Evolutionary conservation across 2,113 vertebrate species (phyloP).

Genomic region (Falcunculus frontatus): DNA sequence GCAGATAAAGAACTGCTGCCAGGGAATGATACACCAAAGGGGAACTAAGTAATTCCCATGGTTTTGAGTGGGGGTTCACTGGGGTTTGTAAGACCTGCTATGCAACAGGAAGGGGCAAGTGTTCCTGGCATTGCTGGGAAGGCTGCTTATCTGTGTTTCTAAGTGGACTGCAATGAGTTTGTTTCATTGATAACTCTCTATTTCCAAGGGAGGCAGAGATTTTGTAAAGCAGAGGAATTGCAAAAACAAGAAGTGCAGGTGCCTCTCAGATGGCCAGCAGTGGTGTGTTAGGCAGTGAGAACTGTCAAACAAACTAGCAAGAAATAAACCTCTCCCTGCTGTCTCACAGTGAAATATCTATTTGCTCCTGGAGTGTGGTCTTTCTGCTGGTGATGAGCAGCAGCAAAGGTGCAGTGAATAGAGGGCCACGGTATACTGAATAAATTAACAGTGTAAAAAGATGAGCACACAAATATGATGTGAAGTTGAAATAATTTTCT

Average conservation of each 20-base stretch:
- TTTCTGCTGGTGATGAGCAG: background rate
- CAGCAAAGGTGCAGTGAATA: background rate
- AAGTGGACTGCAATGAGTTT: background rate
- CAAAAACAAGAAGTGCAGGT: background rate
- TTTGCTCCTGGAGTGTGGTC: background rate
- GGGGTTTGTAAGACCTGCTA: background rate
- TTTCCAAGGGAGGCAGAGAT: background rate
- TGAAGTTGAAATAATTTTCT: background rate
- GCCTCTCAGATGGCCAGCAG: background rate
- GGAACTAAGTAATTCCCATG: background rate
- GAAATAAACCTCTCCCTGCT: background rate
- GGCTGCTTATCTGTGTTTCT: background rate
- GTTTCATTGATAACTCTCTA: background rate
- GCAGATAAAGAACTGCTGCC: background rate
- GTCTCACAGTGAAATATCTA: background rate
- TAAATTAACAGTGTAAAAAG: background rate
- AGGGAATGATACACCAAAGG: background rate
- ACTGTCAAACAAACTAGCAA: background rate
- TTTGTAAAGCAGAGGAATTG: background rate
- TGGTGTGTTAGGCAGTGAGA: background rate
- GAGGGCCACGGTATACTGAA: background rate
- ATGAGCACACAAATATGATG: rapidly evolving
- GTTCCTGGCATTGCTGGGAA: background rate
- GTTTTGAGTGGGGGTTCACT: background rate
- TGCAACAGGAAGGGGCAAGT: background rate